Percentiles rank a stretch among this genome's conserved stretches.
Evolutionary conservation across 2,888 invertebrate genomes (phyloP).

Genomic region (Orthosia gothica): DNA sequence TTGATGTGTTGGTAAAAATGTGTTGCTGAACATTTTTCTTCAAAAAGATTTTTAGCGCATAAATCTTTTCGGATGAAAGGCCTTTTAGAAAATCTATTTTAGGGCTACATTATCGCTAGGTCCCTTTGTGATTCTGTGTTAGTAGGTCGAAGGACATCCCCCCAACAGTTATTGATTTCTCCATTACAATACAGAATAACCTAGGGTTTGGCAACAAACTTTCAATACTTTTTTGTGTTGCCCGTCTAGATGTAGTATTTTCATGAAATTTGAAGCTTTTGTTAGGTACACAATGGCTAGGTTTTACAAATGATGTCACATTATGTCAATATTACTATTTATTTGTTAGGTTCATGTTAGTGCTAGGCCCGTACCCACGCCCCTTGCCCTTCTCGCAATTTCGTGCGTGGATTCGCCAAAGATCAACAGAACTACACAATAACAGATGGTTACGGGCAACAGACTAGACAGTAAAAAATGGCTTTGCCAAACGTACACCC

Average conservation of each 20-base stretch:
- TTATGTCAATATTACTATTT: no score
- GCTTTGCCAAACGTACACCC: no score
- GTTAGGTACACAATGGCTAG: no score
- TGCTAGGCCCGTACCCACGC: no score
- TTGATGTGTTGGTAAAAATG: no score
- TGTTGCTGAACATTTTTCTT: background rate
- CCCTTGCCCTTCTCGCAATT: no score
- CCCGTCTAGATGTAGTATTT: background rate
- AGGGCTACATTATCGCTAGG: constrained; percentile 10
- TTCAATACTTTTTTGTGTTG: constrained; percentile 35
- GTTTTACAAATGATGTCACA: no score
- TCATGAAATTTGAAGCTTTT: constrained; percentile 1
- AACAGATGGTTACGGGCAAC: no score
- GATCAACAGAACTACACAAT: no score
- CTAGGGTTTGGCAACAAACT: constrained; percentile 4
- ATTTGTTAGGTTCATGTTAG: no score
- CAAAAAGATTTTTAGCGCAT: constrained; percentile 6
- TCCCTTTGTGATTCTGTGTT: constrained; percentile 38
- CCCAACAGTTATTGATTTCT: constrained; percentile 58
- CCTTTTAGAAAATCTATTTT: background rate
- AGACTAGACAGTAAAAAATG: no score
- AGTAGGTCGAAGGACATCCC: constrained; percentile 50
- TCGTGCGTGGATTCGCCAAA: no score
- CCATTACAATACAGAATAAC: constrained; percentile 53
- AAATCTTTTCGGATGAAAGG: constrained; percentile 26